phyloP scores from a whole-genome alignment of 2,888 invertebrate genomes.

The Lycocerus yunnanus region DNA sequence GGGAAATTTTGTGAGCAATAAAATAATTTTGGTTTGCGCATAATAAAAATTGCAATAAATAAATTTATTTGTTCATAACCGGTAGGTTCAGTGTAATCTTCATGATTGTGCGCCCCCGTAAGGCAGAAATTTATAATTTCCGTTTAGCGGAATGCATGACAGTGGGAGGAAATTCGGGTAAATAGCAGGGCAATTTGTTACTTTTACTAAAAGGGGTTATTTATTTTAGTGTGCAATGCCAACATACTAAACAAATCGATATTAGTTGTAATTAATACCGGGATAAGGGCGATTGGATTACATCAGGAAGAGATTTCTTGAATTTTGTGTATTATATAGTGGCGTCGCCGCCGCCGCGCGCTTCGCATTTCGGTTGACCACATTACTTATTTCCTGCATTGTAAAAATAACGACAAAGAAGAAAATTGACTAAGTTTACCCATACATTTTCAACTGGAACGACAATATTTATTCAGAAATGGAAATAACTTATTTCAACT shows the following conservation, averaged over 20 bases:
- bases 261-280: background rate
- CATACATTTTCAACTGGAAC: conserved; percentile 21
- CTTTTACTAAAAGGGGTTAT: conserved; percentile 18
- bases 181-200: conserved; percentile 46
- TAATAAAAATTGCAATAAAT: conserved; percentile 2
- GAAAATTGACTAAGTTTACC: conserved; percentile 27
- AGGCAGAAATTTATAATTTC: conserved; percentile 45
- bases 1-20: background rate
- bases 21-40: background rate
- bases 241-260: conserved; percentile 7
- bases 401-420: conserved; percentile 21
- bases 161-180: conserved; percentile 43
- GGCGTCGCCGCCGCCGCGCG: conserved; percentile 23
- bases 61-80: conserved; percentile 20
- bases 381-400: conserved; percentile 36
- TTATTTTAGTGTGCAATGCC: conserved; percentile 12
- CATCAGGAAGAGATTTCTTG: background rate
- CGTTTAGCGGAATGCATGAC: conserved; percentile 43
- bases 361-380: conserved; percentile 25
- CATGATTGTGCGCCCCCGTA: conserved; percentile 16
- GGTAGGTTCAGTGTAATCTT: conserved; percentile 15
- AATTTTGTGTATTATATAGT: background rate
- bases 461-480: conserved; percentile 6
- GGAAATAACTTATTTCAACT: background rate
- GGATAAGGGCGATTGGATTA: background rate